phyloP scores from a whole-genome alignment of 2,797 vertebrate species.

The Notoglanidium macrostoma region DNA sequence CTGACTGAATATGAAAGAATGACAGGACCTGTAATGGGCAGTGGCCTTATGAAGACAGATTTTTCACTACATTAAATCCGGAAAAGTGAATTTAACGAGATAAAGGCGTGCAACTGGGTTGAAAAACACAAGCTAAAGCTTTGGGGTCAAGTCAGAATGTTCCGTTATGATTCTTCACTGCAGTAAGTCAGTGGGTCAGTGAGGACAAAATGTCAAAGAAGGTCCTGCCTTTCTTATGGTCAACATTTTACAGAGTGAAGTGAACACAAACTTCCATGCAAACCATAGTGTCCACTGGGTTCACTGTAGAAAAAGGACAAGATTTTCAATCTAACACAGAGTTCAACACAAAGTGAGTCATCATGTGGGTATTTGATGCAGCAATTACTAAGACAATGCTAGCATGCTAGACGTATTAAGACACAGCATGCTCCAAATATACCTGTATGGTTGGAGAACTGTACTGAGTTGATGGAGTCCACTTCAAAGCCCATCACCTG shows the following conservation, averaged over 20 bases:
- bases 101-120: not conserved
- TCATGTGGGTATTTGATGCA: not conserved
- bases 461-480: conserved; percentile 85
- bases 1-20: not conserved
- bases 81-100: not conserved
- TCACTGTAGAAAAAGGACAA: not conserved
- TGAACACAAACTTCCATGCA: not conserved
- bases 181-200: not conserved
- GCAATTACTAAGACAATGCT: not conserved
- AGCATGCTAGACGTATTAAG: not conserved
- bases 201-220: not conserved
- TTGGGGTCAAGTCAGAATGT: not conserved
- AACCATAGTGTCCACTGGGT: not conserved
- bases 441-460: conserved; percentile 91
- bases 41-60: not conserved
- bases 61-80: not conserved
- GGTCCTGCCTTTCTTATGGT: not conserved
- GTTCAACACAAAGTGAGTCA: not conserved
- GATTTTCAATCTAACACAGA: not conserved
- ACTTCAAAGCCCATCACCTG: conserved; percentile 88
- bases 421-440: conserved; percentile 16
- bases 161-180: not conserved
- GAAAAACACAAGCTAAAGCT: not conserved
- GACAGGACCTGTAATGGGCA: not conserved
- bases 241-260: not conserved